Evolutionary conservation across 2,888 invertebrate species (phyloP), one percentile per base, ranked within the genome.

Genomic region (Trilocha varians): DNA sequence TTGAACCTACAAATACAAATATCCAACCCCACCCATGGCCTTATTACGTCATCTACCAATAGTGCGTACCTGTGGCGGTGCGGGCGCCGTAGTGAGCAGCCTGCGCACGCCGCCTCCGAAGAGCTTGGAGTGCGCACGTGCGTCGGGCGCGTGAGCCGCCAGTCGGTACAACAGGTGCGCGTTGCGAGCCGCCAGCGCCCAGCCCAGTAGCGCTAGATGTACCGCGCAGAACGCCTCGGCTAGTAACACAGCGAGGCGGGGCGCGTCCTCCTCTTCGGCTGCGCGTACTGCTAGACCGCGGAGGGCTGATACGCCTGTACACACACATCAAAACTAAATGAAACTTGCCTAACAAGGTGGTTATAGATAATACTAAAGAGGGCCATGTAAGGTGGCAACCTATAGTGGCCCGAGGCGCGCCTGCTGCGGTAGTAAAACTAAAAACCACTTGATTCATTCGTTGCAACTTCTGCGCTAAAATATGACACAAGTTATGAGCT

Each of bases 151-250:
- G 63, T 97, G 96, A 0, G 96, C 96, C 2, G 93, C 90, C 8
- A 98, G 89, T 13, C 97, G 88, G 70, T 93, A 96, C 46, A 99
- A 85, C 57, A 98, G 91, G 47, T 97, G 95, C 47, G 97, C 94
- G 79, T 99, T 99, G 59, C 97, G 94, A 3, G 96, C 95, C 13
- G 96, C 92, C 40, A 99, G 72, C 2, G 97, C 97, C 80, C 98
- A 98, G 46, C 97, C 92, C 48, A 99, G 88, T 35, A 99, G 83
- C 18, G 98, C 96, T 72, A 97, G 89, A 73, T 94, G 98, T 5
- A 98, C 96, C 0, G 97, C 95, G 14, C 97, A 91, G 75, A 98
- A 97, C 0, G 97, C 92, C 76, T 99, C 99, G 42, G 95, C 93
- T 14, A 99, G 87, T 8, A 99, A 85, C 16, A 98, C 93, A 53